Evolutionary conservation across 2,888 invertebrate species (phyloP), one percentile per base, ranked within the genome.

Genomic region (Tigriopus californicus): DNA sequence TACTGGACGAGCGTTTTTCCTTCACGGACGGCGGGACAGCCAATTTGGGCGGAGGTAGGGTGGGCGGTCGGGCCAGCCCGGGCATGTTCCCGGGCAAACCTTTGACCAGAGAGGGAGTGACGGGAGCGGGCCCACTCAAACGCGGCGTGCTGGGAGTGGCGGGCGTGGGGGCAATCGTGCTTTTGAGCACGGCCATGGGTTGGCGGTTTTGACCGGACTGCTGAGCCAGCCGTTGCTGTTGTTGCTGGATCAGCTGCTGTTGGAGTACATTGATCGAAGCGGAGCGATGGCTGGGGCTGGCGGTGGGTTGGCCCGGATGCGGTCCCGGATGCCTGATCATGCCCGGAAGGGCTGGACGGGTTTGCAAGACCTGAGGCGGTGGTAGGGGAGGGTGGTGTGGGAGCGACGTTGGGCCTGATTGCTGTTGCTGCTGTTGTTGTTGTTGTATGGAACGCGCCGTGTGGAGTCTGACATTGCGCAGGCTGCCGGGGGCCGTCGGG

Each of bases 1-100:
- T 74, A 71, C 61, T 56, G 41, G 49, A 20, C 11, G 60, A 33
- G 24, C 49, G 54, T 25, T 61, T 62, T 20, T 62, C 61, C 20
- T 40, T 61, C 40, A 48, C 20, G 13, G 46, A n/a, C 41, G 11
- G 51, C 24, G 52, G 18, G 48, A 20, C 33, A 15, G 58, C 22
- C 33, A 24, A 15, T 4, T 47, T 24, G 48, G 47, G 58, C 18
- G 51, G 49, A 15, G 25, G 51, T 24, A 20, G 24, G 56, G 41
- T 42, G 56, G 22, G 18, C 22, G 51, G 25, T 25, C 6, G 25
- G 48, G 12, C 22, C 33, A 49, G 2, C 33, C n/a, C 33, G 40
- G 58, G 25, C 33, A 33, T 33, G 8, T 33, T 33, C 33, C 33
- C 33, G 33, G 33, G 33, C 3, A 33, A 8, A 41, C 22, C 41